A percentile compares a stretch with the other conserved stretches of the same genome.
These are phyloP conservation scores for Amblyopsis hoosieri DNA, from an alignment of 2,797 vertebrate genomes.

Conservation along the genomic window DNA sequence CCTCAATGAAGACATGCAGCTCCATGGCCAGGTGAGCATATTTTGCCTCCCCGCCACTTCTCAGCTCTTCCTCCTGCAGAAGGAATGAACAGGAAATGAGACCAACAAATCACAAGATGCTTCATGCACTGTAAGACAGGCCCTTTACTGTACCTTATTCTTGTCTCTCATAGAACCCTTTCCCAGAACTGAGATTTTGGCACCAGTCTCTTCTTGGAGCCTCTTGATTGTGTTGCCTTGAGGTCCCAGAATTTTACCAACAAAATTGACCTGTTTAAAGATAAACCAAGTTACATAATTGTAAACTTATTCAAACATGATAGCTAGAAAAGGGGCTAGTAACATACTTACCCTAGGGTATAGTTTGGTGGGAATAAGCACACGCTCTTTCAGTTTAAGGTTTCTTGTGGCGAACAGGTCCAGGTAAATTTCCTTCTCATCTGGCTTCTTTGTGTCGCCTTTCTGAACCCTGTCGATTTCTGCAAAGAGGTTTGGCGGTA, in stretches of 20 bases:
- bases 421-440: constrained; percentile 90
- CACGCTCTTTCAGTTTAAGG: constrained; percentile 91
- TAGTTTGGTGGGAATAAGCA: constrained; percentile 94
- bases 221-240: constrained; percentile 98
- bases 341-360: constrained; percentile 88
- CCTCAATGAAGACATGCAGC: constrained; percentile 95
- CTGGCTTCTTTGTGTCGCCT: constrained; percentile 90
- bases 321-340: neutral
- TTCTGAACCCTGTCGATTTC: constrained; percentile 97
- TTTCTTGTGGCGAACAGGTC: constrained; percentile 95
- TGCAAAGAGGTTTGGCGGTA: constrained; percentile 47
- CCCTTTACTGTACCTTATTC: constrained; percentile 81
- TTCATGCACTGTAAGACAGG: fast-evolving
- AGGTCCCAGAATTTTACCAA: constrained; percentile 96
- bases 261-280: constrained; percentile 89
- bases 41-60: constrained; percentile 93
- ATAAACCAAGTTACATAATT: neutral
- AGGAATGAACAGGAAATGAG: neutral
- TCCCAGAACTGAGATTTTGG: constrained; percentile 96
- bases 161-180: constrained; percentile 99
- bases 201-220: constrained; percentile 95
- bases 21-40: constrained; percentile 96
- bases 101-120: neutral
- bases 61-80: constrained; percentile 90
- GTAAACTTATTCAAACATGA: neutral